phyloP scores from a whole-genome alignment of 2,113 vertebrate genomes.

The Prunella himalayana region DNA sequence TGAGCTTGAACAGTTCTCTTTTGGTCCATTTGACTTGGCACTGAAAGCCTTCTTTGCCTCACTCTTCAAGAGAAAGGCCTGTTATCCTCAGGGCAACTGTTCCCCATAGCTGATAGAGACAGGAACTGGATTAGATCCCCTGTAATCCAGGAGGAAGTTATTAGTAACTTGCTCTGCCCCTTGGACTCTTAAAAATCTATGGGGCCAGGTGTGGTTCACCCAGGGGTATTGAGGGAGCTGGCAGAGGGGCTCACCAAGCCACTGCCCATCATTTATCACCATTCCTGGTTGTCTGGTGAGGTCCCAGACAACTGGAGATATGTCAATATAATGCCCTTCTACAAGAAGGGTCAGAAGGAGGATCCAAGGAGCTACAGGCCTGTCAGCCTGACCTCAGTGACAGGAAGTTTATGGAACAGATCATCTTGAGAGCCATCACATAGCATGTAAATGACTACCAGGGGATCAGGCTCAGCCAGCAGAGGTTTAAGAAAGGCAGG shows the following conservation, averaged over 20 bases:
- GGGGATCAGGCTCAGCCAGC: not conserved
- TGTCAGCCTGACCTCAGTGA: not conserved
- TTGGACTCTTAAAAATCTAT: not conserved
- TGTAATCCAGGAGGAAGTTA: not conserved
- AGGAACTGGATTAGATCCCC: not conserved
- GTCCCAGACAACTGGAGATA: not conserved
- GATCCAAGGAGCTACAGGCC: not conserved
- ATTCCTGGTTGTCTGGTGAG: not conserved
- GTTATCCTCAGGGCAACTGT: not conserved
- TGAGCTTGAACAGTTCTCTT: not conserved
- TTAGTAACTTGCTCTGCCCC: not conserved
- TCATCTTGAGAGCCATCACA: rapidly evolving
- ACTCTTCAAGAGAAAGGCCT: not conserved
- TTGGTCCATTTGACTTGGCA: not conserved
- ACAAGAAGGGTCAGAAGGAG: not conserved
- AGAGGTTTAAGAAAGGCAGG: not conserved
- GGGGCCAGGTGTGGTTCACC: too few species aligned
- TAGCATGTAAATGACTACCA: rapidly evolving
- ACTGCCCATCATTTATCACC: not conserved
- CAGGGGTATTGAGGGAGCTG: not conserved
- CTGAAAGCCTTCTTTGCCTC: not conserved
- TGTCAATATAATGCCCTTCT: too few species aligned
- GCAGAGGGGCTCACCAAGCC: not conserved
- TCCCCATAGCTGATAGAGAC: not conserved
- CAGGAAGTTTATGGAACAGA: not conserved